Percentiles rank a stretch among this genome's conserved stretches.
phyloP scores from a whole-genome alignment of 1,140 invertebrate species.

The Drosophila suzukii region DNA sequence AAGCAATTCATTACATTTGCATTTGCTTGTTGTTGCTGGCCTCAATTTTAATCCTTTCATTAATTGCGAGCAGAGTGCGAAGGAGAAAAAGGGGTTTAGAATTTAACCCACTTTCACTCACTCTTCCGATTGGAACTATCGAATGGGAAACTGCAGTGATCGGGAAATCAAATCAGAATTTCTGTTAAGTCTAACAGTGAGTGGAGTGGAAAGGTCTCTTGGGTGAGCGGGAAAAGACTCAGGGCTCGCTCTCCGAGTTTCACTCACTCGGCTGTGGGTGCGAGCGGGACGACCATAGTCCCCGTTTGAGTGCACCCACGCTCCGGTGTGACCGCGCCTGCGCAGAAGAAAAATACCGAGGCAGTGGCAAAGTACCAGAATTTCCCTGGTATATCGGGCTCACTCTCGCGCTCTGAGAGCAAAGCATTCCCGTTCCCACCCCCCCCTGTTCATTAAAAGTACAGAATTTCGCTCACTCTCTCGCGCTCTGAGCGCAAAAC shows the following conservation, averaged over 20 bases:
- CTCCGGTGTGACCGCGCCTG: constrained; percentile 2
- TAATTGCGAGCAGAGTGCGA: constrained; percentile 25
- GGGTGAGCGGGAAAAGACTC: not conserved
- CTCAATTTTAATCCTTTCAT: constrained; percentile 43
- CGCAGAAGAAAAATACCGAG: constrained; percentile 1
- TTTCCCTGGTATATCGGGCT: not conserved
- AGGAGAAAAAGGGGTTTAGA: not conserved
- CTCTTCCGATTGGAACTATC: not conserved
- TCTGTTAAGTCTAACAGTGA: constrained; percentile 7
- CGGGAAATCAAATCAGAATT: not conserved
- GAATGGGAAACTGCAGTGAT: constrained; percentile 10
- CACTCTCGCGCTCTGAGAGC: not conserved
- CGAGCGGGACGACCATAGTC: constrained; percentile 7
- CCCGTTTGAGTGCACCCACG: not conserved
- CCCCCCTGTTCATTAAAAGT: too few relatives aligned
- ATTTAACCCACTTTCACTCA: not conserved
- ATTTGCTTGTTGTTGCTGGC: constrained; percentile 6
- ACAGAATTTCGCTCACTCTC: not conserved
- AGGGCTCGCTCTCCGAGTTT: not conserved
- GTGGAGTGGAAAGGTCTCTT: not conserved
- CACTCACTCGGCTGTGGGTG: not conserved
- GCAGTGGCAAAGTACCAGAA: constrained; percentile 1
- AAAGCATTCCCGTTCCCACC: not conserved
- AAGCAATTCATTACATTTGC: constrained; percentile 35
- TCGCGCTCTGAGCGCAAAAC: not conserved